Percentiles rank a stretch among this genome's conserved stretches.
Conservation (phyloP, 2,113 vertebrate species). For the Oncorhynchus kisutch region DNA sequence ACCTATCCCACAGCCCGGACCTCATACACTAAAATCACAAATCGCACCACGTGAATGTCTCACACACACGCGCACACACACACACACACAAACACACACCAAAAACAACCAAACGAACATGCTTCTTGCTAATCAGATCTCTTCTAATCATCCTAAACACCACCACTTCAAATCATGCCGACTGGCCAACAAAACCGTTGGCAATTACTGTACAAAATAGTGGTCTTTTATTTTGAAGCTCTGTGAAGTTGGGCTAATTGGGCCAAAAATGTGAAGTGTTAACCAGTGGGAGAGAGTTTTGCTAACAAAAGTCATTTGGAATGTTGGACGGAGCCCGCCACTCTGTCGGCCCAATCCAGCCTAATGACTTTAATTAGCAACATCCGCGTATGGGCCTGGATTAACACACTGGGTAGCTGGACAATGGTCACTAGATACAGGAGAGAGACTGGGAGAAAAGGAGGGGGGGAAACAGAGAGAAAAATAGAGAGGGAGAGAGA, state of each 20-base stretch:
- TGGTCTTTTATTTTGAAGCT: neutral
- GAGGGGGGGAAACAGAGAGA: neutral
- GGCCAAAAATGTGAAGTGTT: neutral
- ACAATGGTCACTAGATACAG: neutral
- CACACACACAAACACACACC: too few species aligned
- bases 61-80: neutral
- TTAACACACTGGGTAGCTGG: constrained; percentile 9
- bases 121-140: neutral
- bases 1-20: neutral
- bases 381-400: neutral
- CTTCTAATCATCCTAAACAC: neutral
- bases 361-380: constrained; percentile 24
- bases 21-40: neutral
- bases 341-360: neutral
- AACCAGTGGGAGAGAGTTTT: neutral
- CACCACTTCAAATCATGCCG: neutral
- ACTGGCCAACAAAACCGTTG: neutral
- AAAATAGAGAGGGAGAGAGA: neutral
- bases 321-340: neutral
- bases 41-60: neutral
- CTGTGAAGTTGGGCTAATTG: neutral
- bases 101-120: neutral
- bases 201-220: neutral
- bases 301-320: neutral
- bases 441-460: neutral